Base-by-base conservation (phyloP, 2,797 vertebrate species). In the Enteromius thamalakanensis region DNA sequence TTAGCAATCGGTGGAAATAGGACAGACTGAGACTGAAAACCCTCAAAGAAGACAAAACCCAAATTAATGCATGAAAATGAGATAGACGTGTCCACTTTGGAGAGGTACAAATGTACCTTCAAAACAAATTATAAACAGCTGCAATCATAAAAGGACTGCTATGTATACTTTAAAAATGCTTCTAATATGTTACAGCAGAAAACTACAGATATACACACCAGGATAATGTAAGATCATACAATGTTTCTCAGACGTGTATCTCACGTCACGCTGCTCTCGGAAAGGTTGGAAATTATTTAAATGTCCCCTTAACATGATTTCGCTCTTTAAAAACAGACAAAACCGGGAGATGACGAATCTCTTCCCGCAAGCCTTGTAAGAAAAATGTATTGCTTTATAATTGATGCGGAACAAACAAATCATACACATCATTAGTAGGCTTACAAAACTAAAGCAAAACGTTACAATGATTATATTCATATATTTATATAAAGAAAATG, bases 161-260 rank as follows among this genome's bases (percentile, higher is more conserved):
- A 87, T 92, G 93, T 93, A 93, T 89, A 88, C 79, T 89, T 90
- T 85, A 91, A 94, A 94, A 94, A 93, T 91, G 92, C 91, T 91
- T 93, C 91, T 94, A 93, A 91, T 94, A 95, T 94, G 88, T 91
- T 94, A 95, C 93, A 94, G 90, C 90, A 91, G 62, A 92, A 82
- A 93, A 92, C 92, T 94, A 94, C 92, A 93, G 91, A 94, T 94
- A 93, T 94, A 93, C 91, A 94, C 90, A 93, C 86, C 91, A 90
- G 89, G 90, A 88, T 88, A 92, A 90, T 89, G 89, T 87, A 88
- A 90, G 90, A 90, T 21, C 79, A 75, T 79, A 75, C 80, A 79
- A 81, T 71, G 77, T 68, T 79, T 81, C 29, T 55, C 53, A 21
- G 19, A 60, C 14, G 67, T 45, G 65, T 10, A 12, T 58, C 55